A percentile compares a stretch with the other conserved stretches of the same genome.
Conservation (phyloP, 2,797 vertebrate genomes). For the Parauchenoglanis punctatus region DNA sequence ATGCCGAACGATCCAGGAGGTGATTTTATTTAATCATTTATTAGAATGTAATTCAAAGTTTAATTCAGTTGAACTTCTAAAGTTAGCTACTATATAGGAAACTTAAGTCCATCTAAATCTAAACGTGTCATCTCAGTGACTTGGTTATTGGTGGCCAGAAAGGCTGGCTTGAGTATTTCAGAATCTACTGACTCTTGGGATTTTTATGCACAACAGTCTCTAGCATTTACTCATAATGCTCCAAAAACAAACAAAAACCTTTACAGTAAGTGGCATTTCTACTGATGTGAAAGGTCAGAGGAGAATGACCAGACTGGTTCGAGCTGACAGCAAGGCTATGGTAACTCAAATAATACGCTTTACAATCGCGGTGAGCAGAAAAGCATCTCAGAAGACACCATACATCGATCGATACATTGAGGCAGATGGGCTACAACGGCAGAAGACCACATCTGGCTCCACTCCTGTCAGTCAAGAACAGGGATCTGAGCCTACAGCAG, state of each 20-base stretch:
- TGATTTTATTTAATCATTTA: constrained; percentile 17
- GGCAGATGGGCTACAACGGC: background rate
- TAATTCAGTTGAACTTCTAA: constrained; percentile 16
- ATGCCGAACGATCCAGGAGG: constrained; percentile 18
- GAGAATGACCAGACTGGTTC: background rate
- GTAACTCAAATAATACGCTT: background rate
- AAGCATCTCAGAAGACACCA: background rate
- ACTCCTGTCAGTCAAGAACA: background rate
- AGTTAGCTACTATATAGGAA: background rate
- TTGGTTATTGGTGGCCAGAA: background rate
- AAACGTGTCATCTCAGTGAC: background rate
- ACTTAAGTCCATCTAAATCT: background rate
- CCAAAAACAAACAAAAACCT: background rate
- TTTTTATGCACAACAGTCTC: background rate
- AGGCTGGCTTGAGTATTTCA: background rate
- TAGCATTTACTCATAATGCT: background rate
- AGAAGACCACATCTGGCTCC: background rate
- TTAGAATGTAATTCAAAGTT: constrained; percentile 15
- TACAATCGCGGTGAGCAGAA: background rate
- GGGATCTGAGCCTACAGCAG: background rate
- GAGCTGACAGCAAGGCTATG: background rate
- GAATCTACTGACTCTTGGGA: background rate
- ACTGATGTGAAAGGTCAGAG: background rate
- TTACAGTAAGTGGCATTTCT: background rate
- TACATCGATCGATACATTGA: background rate